phyloP scores from a whole-genome alignment of 1,140 invertebrate genomes.

The Platyscapa corneri region DNA sequence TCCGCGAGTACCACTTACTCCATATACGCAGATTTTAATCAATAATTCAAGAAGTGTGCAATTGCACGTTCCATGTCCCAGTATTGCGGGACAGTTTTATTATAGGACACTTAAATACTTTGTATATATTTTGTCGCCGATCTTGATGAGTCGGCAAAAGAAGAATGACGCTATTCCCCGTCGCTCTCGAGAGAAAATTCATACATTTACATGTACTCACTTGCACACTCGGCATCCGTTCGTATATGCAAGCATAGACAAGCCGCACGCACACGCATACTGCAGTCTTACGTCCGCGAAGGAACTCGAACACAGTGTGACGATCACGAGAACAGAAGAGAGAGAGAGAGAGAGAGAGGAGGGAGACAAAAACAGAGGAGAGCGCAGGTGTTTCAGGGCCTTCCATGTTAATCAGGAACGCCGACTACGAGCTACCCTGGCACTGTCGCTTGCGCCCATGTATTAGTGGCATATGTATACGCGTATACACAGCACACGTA shows the following conservation, averaged over 20 bases:
- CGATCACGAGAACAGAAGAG: neutral
- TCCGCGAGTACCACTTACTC: neutral
- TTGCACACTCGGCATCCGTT: neutral
- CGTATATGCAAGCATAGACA: neutral
- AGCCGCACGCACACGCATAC: neutral
- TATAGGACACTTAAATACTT: constrained; percentile 16
- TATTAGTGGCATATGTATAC: neutral
- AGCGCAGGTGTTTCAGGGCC: constrained; percentile 69
- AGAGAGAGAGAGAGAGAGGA: constrained; percentile 36
- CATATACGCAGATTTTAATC: neutral
- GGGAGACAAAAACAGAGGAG: constrained; percentile 53
- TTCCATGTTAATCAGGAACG: constrained; percentile 69
- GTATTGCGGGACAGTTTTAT: constrained; percentile 4
- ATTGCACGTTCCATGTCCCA: neutral
- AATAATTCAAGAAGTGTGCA: constrained; percentile 20
- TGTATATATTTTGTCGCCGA: constrained; percentile 39
- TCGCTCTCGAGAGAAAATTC: neutral
- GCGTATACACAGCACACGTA: constrained; percentile 17
- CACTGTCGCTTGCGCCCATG: neutral
- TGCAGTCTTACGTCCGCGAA: neutral
- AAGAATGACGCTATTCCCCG: constrained; percentile 4
- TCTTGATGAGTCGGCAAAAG: constrained; percentile 20
- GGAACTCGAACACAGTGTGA: neutral
- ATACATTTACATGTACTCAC: constrained; percentile 6
- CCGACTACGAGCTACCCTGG: constrained; percentile 6